Base-by-base conservation (phyloP, 2,797 vertebrate species). In the Eulemur rubriventer region DNA sequence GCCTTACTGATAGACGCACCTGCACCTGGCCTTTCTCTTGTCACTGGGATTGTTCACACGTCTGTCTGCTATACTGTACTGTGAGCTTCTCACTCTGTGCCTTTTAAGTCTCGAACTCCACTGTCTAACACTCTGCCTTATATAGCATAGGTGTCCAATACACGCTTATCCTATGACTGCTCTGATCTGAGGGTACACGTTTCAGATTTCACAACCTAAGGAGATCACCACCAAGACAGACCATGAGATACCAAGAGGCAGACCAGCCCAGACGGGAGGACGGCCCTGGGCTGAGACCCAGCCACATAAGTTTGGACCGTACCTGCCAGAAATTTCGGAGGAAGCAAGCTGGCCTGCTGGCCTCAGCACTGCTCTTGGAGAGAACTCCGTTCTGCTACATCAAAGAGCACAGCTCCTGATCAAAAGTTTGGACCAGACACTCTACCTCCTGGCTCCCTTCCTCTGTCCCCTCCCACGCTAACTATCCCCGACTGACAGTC, bases 361-460 rank as follows among this genome's bases (percentile, higher is more conserved):
- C 94, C 73, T 80, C 73, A 0, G 38, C 41, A 26, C 11, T 22
- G 79, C 88, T 91, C 90, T 95, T 96, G 96, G 88, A 96, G 86
- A 52, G 57, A 91, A 85, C 48, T 73, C 92, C 43, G n/a, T 85
- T 92, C 95, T 97, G 93, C 93, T 91, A 97, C 95, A 97, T 98
- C 98, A 98, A 97, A 98, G 91, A 70, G 75, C 0, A 1, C 70
- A 46, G 52, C 73, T 94, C 70, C 92, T 55, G 97, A 97, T 97
- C 97, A 98, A 97, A 98, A 96, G 93, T 96, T 87, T 97, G 92
- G 93, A 97, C 41, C 91, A 97, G 96, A 97, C 94, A 61, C 61
- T 72, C 93, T 50, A 86, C 80, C 95, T 94, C 86, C 94, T 97
- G 96, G 95, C 96, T n/a, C 75, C 70, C 61, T 67, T 95, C 80